Base-by-base conservation (phyloP, 1,140 invertebrate species). In the Rhyzopertha dominica region DNA sequence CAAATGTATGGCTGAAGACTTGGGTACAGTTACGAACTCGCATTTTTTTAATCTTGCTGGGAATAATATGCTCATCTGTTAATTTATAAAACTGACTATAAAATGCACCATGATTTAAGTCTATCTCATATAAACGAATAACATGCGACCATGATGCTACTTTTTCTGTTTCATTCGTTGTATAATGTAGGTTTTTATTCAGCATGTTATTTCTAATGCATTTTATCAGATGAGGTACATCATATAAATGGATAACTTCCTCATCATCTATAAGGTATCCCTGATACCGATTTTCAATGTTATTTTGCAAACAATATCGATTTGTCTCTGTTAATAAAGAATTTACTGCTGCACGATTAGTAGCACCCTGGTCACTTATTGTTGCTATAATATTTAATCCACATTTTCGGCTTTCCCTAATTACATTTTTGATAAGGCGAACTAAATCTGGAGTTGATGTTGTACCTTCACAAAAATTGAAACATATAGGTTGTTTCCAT, bases 211-310 rank as follows among this genome's bases (percentile, higher is more conserved):
- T 54, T 18, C 49, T 20, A 4, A 47, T 34, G 13, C 44, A 44
- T 34, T 51, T 54, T 2, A 54, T 14, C 4, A 54, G 24, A 29
- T 53, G 42, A 24, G 45, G 49, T 12, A 24, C 25, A 43, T 52
- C 49, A 39, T 31, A 52, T 16, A 47, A 26, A 18, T 41, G 49
- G n/a, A 52, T 24, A 9, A 48, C 39, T 31, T 47, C 45, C 17
- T 13, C 12, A 5, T 20, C 29, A 39, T 48, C 41, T 4, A 52
- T 40, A 7, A 48, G 14, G 39, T 42, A 48, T 12, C 45, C 42
- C 23, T 43, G 42, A 14, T 35, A 23, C 5, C 13, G 20, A 37
- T 44, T 20, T 30, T 37, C n/a, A n/a, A n/a, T n/a, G n/a, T 20
- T 37, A 3, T 19, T 18, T 24, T 4, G 9, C 14, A 4, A 35